phyloP scores from a whole-genome alignment of 2,113 vertebrate species.

The Actenoides hombroni region DNA sequence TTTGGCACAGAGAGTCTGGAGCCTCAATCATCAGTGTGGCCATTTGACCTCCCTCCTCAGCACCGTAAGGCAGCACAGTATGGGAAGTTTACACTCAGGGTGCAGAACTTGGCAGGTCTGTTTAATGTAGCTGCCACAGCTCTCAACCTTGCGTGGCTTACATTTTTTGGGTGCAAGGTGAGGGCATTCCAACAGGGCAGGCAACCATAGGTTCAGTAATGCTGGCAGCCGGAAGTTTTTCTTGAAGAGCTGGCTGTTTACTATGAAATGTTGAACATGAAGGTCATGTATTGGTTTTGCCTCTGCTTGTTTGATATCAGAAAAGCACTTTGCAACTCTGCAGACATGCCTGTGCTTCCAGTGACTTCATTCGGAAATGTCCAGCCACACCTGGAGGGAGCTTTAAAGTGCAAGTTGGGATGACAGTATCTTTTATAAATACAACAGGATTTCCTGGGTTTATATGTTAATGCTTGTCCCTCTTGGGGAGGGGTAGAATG shows the following conservation, averaged over 20 bases:
- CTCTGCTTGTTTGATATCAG: not conserved
- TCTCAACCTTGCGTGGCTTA: not conserved
- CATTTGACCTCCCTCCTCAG: fast-evolving
- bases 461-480: not conserved
- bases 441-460: slow-evolving; percentile 48
- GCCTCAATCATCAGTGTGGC: not conserved
- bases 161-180: not conserved
- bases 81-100: not conserved
- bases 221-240: not conserved
- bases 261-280: not conserved
- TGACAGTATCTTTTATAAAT: slow-evolving; percentile 43
- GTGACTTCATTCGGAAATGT: not conserved
- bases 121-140: not conserved
- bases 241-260: not conserved
- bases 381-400: not conserved
- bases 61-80: not conserved
- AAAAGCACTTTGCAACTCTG: not conserved
- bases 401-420: not conserved
- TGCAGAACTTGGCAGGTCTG: not conserved
- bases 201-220: not conserved
- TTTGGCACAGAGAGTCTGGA: not conserved
- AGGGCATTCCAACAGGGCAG: fast-evolving
- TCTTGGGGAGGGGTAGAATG: not conserved
- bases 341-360: not conserved
- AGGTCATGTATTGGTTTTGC: not conserved